These are phyloP conservation scores for Dolichotis patagonum DNA, from an alignment of 2,113 vertebrate species.

Conservation along the genomic window DNA sequence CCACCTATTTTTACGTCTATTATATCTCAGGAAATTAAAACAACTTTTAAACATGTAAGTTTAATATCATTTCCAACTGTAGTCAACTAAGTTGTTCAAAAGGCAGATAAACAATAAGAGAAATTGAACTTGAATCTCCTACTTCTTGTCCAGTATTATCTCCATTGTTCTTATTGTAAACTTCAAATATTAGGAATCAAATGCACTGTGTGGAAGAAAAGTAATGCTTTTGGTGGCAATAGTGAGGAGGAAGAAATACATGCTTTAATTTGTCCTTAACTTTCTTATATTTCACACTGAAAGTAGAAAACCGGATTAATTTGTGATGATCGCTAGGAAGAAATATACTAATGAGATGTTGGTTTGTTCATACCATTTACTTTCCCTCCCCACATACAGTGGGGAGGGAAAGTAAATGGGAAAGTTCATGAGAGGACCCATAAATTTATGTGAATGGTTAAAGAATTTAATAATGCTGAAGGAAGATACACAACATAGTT, in stretches of 20 bases:
- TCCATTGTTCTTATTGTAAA: background rate
- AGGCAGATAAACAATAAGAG: background rate
- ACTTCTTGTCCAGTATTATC: background rate
- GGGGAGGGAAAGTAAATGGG: background rate
- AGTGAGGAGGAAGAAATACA: background rate
- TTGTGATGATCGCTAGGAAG: background rate
- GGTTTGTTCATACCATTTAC: background rate
- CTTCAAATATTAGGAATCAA: background rate
- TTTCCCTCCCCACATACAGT: too few relatives aligned
- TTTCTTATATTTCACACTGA: background rate
- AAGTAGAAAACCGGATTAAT: conserved; percentile 11
- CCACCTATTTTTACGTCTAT: background rate
- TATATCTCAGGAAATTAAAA: background rate
- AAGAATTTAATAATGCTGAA: background rate
- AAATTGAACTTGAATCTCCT: background rate
- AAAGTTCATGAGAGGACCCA: background rate
- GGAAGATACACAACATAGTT: background rate
- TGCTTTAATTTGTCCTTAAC: background rate
- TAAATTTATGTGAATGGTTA: conserved; percentile 24
- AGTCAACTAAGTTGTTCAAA: background rate
- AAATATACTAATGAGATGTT: background rate
- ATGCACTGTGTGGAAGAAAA: background rate
- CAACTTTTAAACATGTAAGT: background rate
- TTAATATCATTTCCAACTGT: background rate
- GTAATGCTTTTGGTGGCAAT: background rate